Evolutionary conservation across 2,888 invertebrate genomes (phyloP).

Genomic region (Hypomecis punctinalis): DNA sequence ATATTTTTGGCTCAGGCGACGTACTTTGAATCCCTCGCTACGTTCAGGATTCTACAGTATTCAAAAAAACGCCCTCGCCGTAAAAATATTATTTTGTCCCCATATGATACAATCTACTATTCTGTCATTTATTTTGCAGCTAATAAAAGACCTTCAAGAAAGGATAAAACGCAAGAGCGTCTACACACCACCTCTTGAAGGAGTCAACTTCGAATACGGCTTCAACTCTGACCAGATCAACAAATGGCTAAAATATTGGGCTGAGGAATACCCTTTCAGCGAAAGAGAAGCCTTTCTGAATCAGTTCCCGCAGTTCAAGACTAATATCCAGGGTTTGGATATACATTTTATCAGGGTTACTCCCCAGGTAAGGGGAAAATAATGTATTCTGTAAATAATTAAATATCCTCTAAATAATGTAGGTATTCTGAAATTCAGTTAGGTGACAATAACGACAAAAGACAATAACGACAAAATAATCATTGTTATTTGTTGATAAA

Average conservation of each 20-base stretch:
- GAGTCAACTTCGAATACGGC: conserved; percentile 91
- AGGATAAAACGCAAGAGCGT: conserved; percentile 61
- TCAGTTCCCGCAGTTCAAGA: conserved; percentile 90
- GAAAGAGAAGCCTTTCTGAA: conserved; percentile 89
- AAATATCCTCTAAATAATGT: background rate
- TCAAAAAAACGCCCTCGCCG: too few relatives aligned
- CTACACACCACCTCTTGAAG: conserved; percentile 86
- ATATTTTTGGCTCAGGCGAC: too few relatives aligned
- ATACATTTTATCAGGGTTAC: conserved; percentile 85
- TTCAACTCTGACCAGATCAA: conserved; percentile 89
- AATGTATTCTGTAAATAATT: too few relatives aligned
- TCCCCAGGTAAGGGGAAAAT: conserved; percentile 76
- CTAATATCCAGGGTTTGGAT: conserved; percentile 89
- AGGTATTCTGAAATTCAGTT: too few relatives aligned
- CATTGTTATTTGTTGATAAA: too few relatives aligned
- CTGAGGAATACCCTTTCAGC: conserved; percentile 86
- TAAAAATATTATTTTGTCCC: too few relatives aligned
- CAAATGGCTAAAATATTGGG: conserved; percentile 91
- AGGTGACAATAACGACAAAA: too few relatives aligned
- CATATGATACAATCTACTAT: too few relatives aligned
- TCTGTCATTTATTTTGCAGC: too few relatives aligned
- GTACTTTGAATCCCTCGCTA: too few relatives aligned
- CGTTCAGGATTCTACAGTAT: too few relatives aligned
- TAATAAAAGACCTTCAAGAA: conserved; percentile 63
- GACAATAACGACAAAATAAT: too few relatives aligned